Percentiles rank a stretch among this genome's conserved stretches.
Conservation (phyloP, 2,888 invertebrate genomes). For the Caenorhabditis panamensis region DNA sequence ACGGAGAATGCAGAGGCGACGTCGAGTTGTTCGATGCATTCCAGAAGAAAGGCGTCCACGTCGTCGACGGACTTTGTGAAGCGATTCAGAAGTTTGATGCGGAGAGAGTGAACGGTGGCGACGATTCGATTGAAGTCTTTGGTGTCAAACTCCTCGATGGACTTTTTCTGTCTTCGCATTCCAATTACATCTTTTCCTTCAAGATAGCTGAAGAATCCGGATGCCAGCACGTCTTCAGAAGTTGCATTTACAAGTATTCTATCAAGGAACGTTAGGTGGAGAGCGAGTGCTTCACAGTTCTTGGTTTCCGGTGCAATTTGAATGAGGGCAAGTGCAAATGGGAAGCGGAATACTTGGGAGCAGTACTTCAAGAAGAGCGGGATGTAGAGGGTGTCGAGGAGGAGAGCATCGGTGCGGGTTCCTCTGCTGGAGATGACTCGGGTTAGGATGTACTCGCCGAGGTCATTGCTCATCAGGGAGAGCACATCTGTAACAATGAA, state of each 20-base stretch:
- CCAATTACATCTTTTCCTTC: constrained; percentile 14
- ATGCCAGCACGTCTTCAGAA: background rate
- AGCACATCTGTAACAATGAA: constrained; percentile 30
- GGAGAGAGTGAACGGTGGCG: constrained; percentile 39
- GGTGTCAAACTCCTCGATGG: constrained; percentile 38
- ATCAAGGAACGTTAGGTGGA: constrained; percentile 34
- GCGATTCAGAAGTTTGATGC: constrained; percentile 43
- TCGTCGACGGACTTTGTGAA: constrained; percentile 25
- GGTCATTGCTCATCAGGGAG: constrained; percentile 21
- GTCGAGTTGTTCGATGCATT: constrained; percentile 62
- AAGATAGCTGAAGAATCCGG: constrained; percentile 4
- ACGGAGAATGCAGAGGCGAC: constrained; percentile 58
- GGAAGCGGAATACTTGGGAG: constrained; percentile 9
- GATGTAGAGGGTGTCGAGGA: constrained; percentile 18
- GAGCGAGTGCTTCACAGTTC: constrained; percentile 26
- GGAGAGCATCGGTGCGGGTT: constrained; percentile 12
- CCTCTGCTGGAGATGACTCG: constrained; percentile 26
- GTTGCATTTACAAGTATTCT: constrained; percentile 18
- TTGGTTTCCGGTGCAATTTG: constrained; percentile 10
- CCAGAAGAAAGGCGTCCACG: constrained; percentile 20
- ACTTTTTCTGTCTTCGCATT: constrained; percentile 38
- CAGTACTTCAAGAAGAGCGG: constrained; percentile 41
- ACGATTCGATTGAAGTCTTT: constrained; percentile 59
- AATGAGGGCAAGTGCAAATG: constrained; percentile 3
- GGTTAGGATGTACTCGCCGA: constrained; percentile 44